Conservation (phyloP, 2,113 vertebrate species). For the Reinhardtius hippoglossoides region DNA sequence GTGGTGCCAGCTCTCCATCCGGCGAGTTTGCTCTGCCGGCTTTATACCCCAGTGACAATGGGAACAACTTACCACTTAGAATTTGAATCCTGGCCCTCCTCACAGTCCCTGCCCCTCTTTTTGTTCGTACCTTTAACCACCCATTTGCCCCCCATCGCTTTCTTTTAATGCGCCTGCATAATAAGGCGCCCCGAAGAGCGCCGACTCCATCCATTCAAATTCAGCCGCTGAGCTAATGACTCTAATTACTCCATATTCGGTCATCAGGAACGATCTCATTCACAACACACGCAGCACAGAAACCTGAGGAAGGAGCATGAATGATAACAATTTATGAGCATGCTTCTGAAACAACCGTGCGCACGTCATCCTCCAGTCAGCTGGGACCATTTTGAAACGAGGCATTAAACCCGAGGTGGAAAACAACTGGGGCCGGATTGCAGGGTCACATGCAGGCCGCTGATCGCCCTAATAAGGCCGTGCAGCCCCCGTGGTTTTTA, state of each 20-base stretch:
- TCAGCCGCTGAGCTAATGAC: slow-evolving; percentile 80
- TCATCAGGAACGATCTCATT: slow-evolving; percentile 64
- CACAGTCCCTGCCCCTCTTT: slow-evolving; percentile 74
- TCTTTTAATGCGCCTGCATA: slow-evolving; percentile 81
- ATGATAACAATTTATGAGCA: slow-evolving; percentile 18
- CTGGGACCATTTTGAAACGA: background rate
- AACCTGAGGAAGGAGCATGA: background rate
- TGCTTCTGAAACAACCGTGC: background rate
- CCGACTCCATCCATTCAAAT: slow-evolving; percentile 74
- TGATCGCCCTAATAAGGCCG: slow-evolving; percentile 26
- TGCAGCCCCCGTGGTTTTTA: slow-evolving; percentile 24
- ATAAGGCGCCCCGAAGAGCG: slow-evolving; percentile 79
- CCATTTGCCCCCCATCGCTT: slow-evolving; percentile 74
- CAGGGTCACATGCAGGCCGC: slow-evolving; percentile 40
- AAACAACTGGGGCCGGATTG: background rate
- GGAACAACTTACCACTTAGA: slow-evolving; percentile 61
- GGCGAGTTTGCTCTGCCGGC: slow-evolving; percentile 1
- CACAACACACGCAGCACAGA: slow-evolving; percentile 52
- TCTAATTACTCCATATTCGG: slow-evolving; percentile 77
- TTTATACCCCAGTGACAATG: slow-evolving; percentile 74
- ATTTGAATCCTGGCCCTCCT: slow-evolving; percentile 74
- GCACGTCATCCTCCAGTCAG: background rate
- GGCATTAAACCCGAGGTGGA: background rate
- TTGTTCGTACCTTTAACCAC: slow-evolving; percentile 71
- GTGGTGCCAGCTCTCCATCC: slow-evolving; percentile 17